Evolutionary conservation across 2,888 invertebrate species (phyloP), one percentile per base, ranked within the genome.

Genomic region (Temnothorax ravouxi): DNA sequence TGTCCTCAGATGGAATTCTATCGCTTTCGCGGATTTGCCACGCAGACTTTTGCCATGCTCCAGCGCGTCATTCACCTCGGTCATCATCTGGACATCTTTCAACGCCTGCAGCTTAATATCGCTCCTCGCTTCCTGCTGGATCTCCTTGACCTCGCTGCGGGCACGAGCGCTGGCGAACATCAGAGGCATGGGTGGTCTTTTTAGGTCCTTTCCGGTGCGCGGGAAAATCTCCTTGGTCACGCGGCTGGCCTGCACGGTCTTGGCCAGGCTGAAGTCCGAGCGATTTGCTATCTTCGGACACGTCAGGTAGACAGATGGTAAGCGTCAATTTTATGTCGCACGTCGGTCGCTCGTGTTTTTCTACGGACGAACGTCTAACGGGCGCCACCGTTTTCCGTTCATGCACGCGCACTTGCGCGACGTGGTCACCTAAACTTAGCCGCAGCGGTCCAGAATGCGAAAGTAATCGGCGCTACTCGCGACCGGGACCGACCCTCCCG

Each of bases 11-110:
- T 95, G 94, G 74, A 94, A 93, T 86, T 94, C 97, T 85, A 98
- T 98, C 66, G 96, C 96, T 92, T 96, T 96, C 8, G 97, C 97
- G 3, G 97, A 97, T 95, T 97, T 97, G 72, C 97, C 97, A 91
- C 97, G 96, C 67, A 97, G 94, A 91, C 95, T 95, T 88, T 96
- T 96, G 1, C 92, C 93, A 38, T 92, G 92, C 13, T 94, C 92
- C 11, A 93, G 84, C 0, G 92, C 92, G 25, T 93, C 92, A 56
- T 91, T 90, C 0, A 93, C 88, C 41, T 93, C 91, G 64, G 87
- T 88, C 83, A 92, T 89, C 83, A 82, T 79, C 76, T 94, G 94
- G 21, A 93, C 87, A 66, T 95, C 94, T 47, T 87, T 90, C 25
- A 94, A 79, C 0, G 92, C 88, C 74, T 91, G 91, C 5, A 93